Base-by-base conservation (phyloP, 2,113 vertebrate genomes). In the Trichomycterus rosablanca region DNA sequence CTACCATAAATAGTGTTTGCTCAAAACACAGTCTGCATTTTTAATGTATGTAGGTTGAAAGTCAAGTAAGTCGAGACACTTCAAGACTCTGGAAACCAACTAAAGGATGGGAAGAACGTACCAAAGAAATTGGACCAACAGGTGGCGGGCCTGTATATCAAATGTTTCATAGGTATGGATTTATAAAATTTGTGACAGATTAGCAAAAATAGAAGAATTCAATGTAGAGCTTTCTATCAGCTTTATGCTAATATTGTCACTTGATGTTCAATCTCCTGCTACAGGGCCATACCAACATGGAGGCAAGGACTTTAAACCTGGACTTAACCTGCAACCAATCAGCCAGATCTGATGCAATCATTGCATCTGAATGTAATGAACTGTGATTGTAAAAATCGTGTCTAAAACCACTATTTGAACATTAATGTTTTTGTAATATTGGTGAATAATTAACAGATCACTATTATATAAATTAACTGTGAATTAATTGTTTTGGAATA, bases 281-380 rank as follows among this genome's bases (percentile, higher is more conserved):
- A 26, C 74, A 93, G 92, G 81, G 89, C 90, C 65, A 59, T 87
- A 46, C 90, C 90, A 24, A 74, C 74, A 35, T 93, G 92, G 90
- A 89, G 92, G 80, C 86, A 91, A 80, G 89, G 67, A 30, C 11
- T 88, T 7, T 89, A 88, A 83, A 16, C 2, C 28, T 18, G 26
- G 0, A 0, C 30, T 45, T 14, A 34, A 19, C 4, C 9, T 35
- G 20, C 28, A 30, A 30, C 10, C 26, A 23, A 40, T 11, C 6
- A n/a, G 50, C 12, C 16, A 22, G 42, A 48, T n/a, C n/a, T n/a
- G n/a, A n/a, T n/a, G n/a, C n/a, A n/a, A n/a, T n/a, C n/a, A 14
- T 22, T 46, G 61, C 48, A 62, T 1, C 14, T 20, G 63, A 40
- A 57, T 16, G 9, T n/a, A 23, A 26, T 22, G 42, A n/a, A 48